Percentiles rank a stretch among this genome's conserved stretches.
These are phyloP conservation scores for Lindbergichthys nudifrons DNA, from an alignment of 2,797 vertebrate genomes.

Conservation along the genomic window DNA sequence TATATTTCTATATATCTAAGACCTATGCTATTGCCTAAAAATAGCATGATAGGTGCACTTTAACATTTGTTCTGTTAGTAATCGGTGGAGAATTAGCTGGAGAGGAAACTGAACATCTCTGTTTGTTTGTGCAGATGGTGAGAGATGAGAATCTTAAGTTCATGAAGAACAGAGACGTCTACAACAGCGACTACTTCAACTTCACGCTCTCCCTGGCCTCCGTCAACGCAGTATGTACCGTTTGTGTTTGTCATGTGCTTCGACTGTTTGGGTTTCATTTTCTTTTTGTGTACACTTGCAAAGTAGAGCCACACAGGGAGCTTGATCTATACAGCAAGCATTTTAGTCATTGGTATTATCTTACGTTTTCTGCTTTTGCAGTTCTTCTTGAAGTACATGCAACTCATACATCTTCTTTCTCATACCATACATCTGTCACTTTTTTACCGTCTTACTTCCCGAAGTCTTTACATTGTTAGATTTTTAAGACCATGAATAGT, in stretches of 20 bases:
- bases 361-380: not conserved
- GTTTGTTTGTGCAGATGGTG: conserved; percentile 88
- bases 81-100: not conserved
- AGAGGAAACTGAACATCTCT: not conserved
- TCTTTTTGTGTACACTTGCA: not conserved
- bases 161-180: conserved; percentile 98
- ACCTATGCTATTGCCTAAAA: too few species aligned
- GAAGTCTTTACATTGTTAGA: not conserved
- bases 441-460: not conserved
- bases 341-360: not conserved
- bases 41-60: too few species aligned
- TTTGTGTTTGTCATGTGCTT: conserved; percentile 47
- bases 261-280: not conserved
- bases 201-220: conserved; percentile 96
- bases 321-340: not conserved
- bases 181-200: conserved; percentile 98
- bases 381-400: too few species aligned
- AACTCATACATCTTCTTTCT: not conserved
- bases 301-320: not conserved
- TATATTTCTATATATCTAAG: too few species aligned
- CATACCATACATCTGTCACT: not conserved
- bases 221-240: conserved; percentile 89
- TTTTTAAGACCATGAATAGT: not conserved
- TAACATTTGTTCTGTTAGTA: not conserved
- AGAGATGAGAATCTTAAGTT: conserved; percentile 99